These are phyloP conservation scores for Ambastaia sidthimunki DNA, from an alignment of 2,797 vertebrate species.

Conservation along the genomic window DNA sequence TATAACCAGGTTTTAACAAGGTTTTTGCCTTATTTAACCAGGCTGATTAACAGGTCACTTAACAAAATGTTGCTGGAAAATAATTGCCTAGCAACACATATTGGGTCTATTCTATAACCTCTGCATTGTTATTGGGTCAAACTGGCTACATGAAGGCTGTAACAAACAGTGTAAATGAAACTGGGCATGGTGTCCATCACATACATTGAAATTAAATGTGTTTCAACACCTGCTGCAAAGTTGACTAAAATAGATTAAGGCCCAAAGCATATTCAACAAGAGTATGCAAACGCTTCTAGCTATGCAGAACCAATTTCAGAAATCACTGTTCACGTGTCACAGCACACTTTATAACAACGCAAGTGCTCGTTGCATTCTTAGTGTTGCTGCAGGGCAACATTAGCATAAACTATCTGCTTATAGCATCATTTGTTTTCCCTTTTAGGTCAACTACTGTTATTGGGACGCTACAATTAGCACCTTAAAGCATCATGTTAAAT, in stretches of 20 bases:
- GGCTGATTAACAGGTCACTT: not conserved
- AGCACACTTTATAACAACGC: not conserved
- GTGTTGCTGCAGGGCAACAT: not conserved
- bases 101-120: not conserved
- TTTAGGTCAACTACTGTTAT: not conserved
- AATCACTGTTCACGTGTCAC: not conserved
- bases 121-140: not conserved
- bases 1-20: no score
- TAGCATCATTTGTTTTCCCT: no score
- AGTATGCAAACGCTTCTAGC: not conserved
- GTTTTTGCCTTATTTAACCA: no score
- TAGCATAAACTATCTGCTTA: not conserved
- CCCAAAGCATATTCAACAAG: not conserved
- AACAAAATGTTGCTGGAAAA: not conserved
- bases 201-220: not conserved
- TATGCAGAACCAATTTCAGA: not conserved
- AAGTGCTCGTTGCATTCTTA: not conserved
- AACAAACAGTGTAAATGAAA: not conserved
- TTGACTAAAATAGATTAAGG: not conserved
- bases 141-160: not conserved
- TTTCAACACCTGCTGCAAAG: not conserved
- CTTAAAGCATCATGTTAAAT: no score
- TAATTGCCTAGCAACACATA: slow-evolving; percentile 6
- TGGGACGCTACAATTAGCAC: no score
- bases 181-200: not conserved